A percentile compares a stretch with the other conserved stretches of the same genome.
Evolutionary conservation across 1,140 invertebrate species (phyloP).

Genomic region (Drosophila virilis): DNA sequence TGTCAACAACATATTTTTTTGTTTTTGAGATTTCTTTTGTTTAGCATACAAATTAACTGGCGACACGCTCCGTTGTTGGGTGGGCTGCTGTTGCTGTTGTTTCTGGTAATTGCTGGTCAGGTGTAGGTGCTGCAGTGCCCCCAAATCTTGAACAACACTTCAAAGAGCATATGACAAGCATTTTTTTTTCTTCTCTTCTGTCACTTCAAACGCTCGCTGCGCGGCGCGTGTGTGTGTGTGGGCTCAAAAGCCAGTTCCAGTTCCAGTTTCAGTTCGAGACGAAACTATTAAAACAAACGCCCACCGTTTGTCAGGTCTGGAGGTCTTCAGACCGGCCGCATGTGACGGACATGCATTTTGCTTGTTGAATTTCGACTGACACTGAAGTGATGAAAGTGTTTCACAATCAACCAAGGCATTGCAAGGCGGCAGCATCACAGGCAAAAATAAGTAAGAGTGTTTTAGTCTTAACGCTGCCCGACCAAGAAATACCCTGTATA

Average conservation of each 20-base stretch:
- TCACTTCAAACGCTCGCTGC: slow-evolving; percentile 40
- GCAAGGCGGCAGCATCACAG: slow-evolving; percentile 68
- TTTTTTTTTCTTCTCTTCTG: slow-evolving; percentile 13
- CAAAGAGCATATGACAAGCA: slow-evolving; percentile 35
- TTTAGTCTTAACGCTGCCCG: background rate
- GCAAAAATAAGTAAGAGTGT: slow-evolving; percentile 2
- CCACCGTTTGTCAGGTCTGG: slow-evolving; percentile 57
- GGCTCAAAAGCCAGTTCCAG: slow-evolving; percentile 58
- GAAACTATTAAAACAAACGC: slow-evolving; percentile 77
- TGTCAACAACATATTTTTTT: slow-evolving; percentile 24
- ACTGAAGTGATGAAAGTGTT: slow-evolving; percentile 79
- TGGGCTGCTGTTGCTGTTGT: slow-evolving; percentile 28
- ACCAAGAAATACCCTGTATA: background rate
- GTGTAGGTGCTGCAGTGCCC: slow-evolving; percentile 31
- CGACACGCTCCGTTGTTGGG: slow-evolving; percentile 32
- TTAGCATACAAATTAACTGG: slow-evolving; percentile 56
- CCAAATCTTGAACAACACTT: slow-evolving; percentile 24
- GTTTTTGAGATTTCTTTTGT: slow-evolving; percentile 47
- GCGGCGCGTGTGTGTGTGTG: slow-evolving; percentile 54
- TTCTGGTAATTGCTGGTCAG: slow-evolving; percentile 40
- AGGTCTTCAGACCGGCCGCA: slow-evolving; percentile 34
- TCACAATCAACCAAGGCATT: slow-evolving; percentile 73
- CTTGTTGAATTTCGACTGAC: slow-evolving; percentile 33
- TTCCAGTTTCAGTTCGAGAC: slow-evolving; percentile 49
- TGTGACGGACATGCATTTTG: slow-evolving; percentile 66